phyloP scores from a whole-genome alignment of 2,888 invertebrate species.

The Metallyticus violacea region DNA sequence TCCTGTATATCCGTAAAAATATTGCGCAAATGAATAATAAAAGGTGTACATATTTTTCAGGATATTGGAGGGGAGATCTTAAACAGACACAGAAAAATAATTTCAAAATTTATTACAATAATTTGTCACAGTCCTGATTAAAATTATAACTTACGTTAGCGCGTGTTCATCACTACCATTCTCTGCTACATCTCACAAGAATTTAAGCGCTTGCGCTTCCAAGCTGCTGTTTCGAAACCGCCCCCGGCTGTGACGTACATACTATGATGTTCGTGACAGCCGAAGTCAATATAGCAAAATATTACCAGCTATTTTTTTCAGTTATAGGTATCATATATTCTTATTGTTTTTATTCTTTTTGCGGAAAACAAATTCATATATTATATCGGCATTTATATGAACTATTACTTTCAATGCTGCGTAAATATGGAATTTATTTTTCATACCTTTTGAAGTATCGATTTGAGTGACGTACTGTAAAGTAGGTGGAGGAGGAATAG shows the following conservation, averaged over 20 bases:
- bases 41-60: not conserved
- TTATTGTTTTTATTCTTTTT: too few species aligned
- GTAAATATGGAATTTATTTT: not conserved
- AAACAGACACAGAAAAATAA: not conserved
- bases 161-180: not conserved
- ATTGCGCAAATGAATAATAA: not conserved
- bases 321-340: not conserved
- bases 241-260: not conserved
- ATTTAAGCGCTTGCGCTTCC: not conserved
- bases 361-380: not conserved
- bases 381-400: not conserved
- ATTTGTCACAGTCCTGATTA: not conserved
- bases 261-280: not conserved
- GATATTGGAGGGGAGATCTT: not conserved
- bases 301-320: not conserved
- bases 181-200: not conserved
- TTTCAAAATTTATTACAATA: not conserved
- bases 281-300: not conserved
- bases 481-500: not conserved
- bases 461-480: not conserved
- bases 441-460: not conserved
- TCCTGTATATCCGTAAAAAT: not conserved
- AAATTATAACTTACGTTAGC: not conserved
- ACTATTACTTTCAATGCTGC: not conserved
- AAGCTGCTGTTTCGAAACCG: not conserved